These are phyloP conservation scores for Acleris laterana DNA, from an alignment of 2,888 invertebrate genomes.

Conservation along the genomic window DNA sequence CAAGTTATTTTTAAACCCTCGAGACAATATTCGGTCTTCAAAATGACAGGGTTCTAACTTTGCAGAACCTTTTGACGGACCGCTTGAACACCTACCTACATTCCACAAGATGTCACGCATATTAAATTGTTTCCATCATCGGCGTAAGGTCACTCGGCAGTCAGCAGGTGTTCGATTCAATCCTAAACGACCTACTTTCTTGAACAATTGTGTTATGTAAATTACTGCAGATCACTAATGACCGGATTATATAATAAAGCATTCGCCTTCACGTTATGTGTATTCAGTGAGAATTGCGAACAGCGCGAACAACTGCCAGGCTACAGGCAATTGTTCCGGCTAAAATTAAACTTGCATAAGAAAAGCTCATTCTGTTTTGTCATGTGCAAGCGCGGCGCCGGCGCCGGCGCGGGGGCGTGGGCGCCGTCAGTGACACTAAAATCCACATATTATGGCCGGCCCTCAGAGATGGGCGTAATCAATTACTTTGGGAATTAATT, in stretches of 20 bases:
- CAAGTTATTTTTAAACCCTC: too few relatives aligned
- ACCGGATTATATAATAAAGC: background rate
- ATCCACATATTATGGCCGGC: too few relatives aligned
- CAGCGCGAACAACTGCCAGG: background rate
- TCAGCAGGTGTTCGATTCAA: background rate
- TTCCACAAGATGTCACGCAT: background rate
- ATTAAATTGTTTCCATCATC: too few relatives aligned
- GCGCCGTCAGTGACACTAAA: too few relatives aligned
- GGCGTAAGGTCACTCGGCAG: background rate
- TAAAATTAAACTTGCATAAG: background rate
- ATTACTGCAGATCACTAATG: conserved; percentile 1
- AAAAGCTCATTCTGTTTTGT: background rate
- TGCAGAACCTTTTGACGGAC: too few relatives aligned
- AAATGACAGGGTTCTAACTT: too few relatives aligned
- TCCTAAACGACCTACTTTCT: background rate
- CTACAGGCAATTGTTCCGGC: background rate
- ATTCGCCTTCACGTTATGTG: background rate
- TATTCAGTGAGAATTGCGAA: background rate
- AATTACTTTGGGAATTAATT: too few relatives aligned
- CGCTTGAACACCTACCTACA: too few relatives aligned
- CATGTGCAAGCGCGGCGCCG: background rate
- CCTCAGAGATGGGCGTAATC: too few relatives aligned
- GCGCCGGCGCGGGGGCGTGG: background rate
- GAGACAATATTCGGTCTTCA: too few relatives aligned
- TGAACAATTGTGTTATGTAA: conserved; percentile 3